Evolutionary conservation across 2,797 vertebrate species (phyloP).

Genomic region (Onychomys torridus): DNA sequence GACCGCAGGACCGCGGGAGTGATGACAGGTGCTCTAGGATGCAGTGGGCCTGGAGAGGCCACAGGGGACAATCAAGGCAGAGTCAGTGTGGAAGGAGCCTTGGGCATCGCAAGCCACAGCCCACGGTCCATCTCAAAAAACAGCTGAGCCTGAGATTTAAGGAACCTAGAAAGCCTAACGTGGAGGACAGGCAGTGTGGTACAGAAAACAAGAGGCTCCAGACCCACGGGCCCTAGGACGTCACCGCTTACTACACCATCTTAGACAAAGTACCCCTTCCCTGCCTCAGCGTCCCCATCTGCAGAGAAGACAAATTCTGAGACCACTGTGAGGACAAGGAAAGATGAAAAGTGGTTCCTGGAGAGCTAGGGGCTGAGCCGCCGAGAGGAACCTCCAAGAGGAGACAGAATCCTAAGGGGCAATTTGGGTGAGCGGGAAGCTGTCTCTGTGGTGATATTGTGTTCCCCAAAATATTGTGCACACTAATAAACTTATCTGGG

Average conservation of each 20-base stretch:
- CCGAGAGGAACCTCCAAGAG: background rate
- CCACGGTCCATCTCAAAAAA: background rate
- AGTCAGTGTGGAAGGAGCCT: background rate
- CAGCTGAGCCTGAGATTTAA: too few relatives aligned
- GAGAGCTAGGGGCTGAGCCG: background rate
- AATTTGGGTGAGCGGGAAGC: background rate
- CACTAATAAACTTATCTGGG: too few relatives aligned
- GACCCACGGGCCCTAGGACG: background rate
- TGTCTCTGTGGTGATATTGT: too few relatives aligned
- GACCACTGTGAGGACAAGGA: background rate
- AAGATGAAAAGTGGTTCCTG: background rate
- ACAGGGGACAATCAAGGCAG: background rate
- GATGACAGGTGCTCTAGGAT: background rate
- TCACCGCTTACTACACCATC: too few relatives aligned
- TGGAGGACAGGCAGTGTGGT: fast-evolving
- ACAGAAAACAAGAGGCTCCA: too few relatives aligned
- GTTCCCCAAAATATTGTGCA: too few relatives aligned
- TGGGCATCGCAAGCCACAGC: background rate
- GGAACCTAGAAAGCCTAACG: background rate
- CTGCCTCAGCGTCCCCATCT: background rate
- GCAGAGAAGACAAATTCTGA: background rate
- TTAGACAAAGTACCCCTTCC: background rate
- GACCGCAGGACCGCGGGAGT: fast-evolving
- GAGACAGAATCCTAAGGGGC: background rate
- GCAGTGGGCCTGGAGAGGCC: background rate